These are phyloP conservation scores for Rallus crepitans DNA, from an alignment of 2,797 vertebrate species.

Conservation along the genomic window DNA sequence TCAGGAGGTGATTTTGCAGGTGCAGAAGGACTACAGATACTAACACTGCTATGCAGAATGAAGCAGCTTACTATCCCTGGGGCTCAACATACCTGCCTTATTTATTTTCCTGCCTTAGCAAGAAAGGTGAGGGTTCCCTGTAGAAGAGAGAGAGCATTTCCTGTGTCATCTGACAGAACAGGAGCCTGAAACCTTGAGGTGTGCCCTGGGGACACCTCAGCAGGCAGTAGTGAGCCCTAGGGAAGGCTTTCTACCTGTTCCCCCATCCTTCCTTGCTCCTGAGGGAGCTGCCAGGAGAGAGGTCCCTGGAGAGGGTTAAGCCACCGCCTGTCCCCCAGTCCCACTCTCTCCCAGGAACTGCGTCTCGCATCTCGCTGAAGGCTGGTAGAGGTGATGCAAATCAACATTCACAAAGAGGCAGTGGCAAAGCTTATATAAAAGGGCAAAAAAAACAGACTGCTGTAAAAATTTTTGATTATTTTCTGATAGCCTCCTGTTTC, in stretches of 20 bases:
- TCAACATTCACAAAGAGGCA: not conserved
- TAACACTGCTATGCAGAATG: fast-evolving
- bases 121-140: not conserved
- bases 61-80: not conserved
- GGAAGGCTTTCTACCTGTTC: not conserved
- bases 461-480: not conserved
- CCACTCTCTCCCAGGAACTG: not conserved
- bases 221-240: not conserved
- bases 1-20: not conserved
- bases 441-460: not conserved
- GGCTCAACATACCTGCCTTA: not conserved
- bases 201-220: not conserved
- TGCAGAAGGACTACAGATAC: fast-evolving
- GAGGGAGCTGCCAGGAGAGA: not conserved
- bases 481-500: constrained; percentile 10
- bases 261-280: not conserved
- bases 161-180: not conserved
- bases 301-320: not conserved
- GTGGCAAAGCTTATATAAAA: not conserved
- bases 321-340: not conserved
- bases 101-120: not conserved
- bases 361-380: not conserved
- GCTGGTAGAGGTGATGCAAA: not conserved
- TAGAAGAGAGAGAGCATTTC: not conserved
- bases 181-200: not conserved